Evolutionary conservation across 2,888 invertebrate species (phyloP).

Genomic region (Ganaspis brasiliensis): DNA sequence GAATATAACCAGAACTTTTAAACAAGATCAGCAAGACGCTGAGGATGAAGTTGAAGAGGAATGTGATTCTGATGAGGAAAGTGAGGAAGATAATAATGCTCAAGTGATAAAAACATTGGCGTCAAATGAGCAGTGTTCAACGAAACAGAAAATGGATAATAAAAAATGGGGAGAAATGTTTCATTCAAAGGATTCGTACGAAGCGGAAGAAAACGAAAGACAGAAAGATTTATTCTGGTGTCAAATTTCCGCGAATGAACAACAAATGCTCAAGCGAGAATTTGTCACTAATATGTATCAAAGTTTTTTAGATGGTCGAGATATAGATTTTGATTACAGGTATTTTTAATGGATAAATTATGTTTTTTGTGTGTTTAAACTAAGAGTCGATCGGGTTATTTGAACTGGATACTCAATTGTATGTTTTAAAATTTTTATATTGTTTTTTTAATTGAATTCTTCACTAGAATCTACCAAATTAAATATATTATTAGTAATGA

Average conservation of each 20-base stretch:
- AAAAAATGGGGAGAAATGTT: slow-evolving; percentile 62
- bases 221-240: slow-evolving; percentile 77
- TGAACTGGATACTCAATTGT: too few relatives aligned
- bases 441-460: too few relatives aligned
- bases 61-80: slow-evolving; percentile 70
- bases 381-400: too few relatives aligned
- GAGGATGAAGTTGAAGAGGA: slow-evolving; percentile 81
- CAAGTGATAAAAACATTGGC: slow-evolving; percentile 12
- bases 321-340: slow-evolving; percentile 91
- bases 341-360: slow-evolving; percentile 63
- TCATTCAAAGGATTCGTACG: slow-evolving; percentile 6
- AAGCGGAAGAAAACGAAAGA: slow-evolving; percentile 76
- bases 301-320: slow-evolving; percentile 91
- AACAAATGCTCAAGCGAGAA: slow-evolving; percentile 88
- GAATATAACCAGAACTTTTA: slow-evolving; percentile 84
- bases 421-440: too few relatives aligned
- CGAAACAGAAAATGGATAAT: slow-evolving; percentile 64
- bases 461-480: too few relatives aligned
- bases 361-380: too few relatives aligned
- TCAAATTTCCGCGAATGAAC: slow-evolving; percentile 80
- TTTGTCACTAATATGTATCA: slow-evolving; percentile 93
- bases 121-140: not conserved
- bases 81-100: slow-evolving; percentile 65
- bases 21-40: slow-evolving; percentile 84
- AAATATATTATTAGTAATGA: too few relatives aligned